phyloP scores from a whole-genome alignment of 2,797 vertebrate genomes.

The Eremophila alpestris region DNA sequence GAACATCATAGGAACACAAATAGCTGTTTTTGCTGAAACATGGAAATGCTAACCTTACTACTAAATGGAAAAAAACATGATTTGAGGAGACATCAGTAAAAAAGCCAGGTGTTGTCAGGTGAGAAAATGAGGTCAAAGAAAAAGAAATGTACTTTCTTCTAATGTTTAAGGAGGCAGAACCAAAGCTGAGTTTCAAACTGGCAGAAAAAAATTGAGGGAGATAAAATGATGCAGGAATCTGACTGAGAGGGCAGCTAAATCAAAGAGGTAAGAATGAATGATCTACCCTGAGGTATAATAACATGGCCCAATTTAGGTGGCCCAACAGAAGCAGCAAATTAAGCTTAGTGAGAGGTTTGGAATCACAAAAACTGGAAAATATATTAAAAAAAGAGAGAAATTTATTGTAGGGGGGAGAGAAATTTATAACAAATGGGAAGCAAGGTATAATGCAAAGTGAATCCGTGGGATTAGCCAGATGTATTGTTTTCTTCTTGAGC shows the following conservation, averaged over 20 bases:
- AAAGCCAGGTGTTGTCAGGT: constrained; percentile 46
- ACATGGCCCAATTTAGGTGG: constrained; percentile 22
- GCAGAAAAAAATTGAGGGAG: constrained; percentile 32
- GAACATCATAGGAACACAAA: constrained; percentile 30
- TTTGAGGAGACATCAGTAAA: constrained; percentile 38
- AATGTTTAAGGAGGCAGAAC: constrained; percentile 61
- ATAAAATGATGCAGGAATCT: constrained; percentile 56
- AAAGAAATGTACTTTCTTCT: constrained; percentile 50
- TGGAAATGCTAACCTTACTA: neutral
- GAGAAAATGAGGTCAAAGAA: constrained; percentile 60
- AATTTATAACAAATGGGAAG: constrained; percentile 4
- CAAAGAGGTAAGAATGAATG: constrained; percentile 57
- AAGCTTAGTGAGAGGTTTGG: constrained; percentile 8
- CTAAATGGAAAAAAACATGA: constrained; percentile 44
- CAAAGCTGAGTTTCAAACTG: constrained; percentile 54
- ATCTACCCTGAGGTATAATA: constrained; percentile 41
- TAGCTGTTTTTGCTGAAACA: constrained; percentile 51
- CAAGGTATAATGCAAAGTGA: neutral
- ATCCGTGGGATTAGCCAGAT: neutral
- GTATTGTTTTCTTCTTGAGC: constrained; percentile 13
- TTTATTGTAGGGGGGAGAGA: constrained; percentile 2
- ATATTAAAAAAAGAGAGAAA: neutral
- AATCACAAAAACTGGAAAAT: neutral
- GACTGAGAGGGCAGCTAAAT: constrained; percentile 50
- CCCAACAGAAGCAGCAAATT: constrained; percentile 46